Conservation (phyloP, 2,888 invertebrate genomes). For the Apamea crenata region DNA sequence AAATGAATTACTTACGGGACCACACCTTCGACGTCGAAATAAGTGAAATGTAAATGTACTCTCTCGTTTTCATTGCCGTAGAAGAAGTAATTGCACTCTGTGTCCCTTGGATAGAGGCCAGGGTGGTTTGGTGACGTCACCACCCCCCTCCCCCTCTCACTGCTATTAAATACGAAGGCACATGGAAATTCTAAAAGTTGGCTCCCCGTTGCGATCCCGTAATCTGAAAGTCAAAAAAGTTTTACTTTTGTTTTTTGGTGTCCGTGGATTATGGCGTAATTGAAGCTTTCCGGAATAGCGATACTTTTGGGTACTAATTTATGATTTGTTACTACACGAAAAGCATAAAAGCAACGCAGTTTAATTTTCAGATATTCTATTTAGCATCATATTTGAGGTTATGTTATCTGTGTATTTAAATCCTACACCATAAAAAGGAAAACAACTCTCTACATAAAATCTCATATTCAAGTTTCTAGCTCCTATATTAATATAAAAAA, state of each 20-base stretch:
- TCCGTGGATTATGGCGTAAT: slow-evolving; percentile 49
- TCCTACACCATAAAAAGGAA: background rate
- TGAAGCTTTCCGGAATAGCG: slow-evolving; percentile 39
- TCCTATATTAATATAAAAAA: background rate
- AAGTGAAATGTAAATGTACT: slow-evolving; percentile 95
- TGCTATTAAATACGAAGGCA: slow-evolving; percentile 97
- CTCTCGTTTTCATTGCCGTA: slow-evolving; percentile 94
- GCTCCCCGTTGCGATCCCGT: slow-evolving; percentile 95
- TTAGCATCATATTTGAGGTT: background rate
- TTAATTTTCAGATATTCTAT: background rate
- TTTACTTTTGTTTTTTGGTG: slow-evolving; percentile 59
- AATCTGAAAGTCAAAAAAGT: slow-evolving; percentile 91
- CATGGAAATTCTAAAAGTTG: slow-evolving; percentile 95
- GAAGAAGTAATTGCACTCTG: slow-evolving; percentile 98
- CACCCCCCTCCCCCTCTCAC: slow-evolving; percentile 93
- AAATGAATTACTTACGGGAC: slow-evolving; percentile 93
- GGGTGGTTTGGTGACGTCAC: slow-evolving; percentile 97
- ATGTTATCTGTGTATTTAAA: background rate
- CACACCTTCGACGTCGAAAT: slow-evolving; percentile 98
- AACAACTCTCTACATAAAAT: background rate
- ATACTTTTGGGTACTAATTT: slow-evolving; percentile 52
- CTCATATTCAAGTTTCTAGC: background rate
- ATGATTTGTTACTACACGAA: slow-evolving; percentile 30
- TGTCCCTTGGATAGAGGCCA: slow-evolving; percentile 96
- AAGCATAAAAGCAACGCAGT: slow-evolving; percentile 7